Conservation (phyloP, 2,113 vertebrate genomes). For the Hippolais icterina region DNA sequence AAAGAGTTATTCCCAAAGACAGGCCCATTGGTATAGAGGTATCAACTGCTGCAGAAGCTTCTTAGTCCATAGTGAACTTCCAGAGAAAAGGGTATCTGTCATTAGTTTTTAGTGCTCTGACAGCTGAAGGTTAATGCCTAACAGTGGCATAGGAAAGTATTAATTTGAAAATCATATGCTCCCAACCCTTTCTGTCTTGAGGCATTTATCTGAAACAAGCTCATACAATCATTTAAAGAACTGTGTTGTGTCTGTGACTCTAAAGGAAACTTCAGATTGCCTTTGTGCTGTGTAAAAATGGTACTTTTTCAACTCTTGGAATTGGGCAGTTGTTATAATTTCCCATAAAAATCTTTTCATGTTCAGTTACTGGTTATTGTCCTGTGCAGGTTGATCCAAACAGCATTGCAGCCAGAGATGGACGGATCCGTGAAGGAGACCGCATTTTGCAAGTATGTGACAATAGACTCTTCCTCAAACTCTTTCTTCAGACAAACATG, state of each 20-base stretch:
- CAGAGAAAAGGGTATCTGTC: neutral
- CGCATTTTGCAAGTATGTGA: conserved; percentile 91
- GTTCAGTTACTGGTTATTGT: neutral
- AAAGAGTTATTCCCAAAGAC: neutral
- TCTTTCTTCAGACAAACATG: neutral
- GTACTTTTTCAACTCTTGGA: neutral
- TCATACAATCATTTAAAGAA: neutral
- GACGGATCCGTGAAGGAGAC: conserved; percentile 93
- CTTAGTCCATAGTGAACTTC: neutral
- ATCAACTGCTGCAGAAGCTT: neutral
- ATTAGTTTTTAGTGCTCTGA: neutral
- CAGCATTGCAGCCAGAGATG: conserved; percentile 93
- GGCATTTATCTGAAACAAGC: neutral
- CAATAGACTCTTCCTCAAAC: neutral
- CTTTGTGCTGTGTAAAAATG: neutral
- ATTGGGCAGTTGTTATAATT: neutral
- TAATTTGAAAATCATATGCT: neutral
- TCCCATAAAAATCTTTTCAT: neutral
- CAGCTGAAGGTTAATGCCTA: neutral
- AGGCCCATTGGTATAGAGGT: neutral
- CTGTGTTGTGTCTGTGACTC: neutral
- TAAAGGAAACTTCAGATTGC: neutral
- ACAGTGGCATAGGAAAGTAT: neutral
- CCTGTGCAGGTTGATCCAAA: conserved; percentile 87
- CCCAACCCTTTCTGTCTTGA: neutral